These are phyloP conservation scores for Pocota personata DNA, from an alignment of 2,888 invertebrate species.

Conservation along the genomic window DNA sequence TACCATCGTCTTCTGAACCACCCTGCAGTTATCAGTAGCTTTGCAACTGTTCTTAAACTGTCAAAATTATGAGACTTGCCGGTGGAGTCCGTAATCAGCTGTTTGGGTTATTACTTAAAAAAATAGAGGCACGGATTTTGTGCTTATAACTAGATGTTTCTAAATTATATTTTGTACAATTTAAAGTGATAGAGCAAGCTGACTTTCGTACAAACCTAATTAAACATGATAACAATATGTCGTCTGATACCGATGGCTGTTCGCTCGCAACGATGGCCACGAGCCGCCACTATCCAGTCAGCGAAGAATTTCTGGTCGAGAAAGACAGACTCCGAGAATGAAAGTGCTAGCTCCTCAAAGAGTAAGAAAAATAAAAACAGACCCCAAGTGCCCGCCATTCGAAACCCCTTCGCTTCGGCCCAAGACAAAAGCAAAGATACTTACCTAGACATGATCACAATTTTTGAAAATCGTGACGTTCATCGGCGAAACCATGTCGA, in stretches of 20 bases:
- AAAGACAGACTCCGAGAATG: slow-evolving; percentile 11
- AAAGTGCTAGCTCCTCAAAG: slow-evolving; percentile 6
- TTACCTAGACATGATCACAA: slow-evolving; percentile 89
- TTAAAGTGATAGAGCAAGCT: background rate
- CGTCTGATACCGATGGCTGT: slow-evolving; percentile 30
- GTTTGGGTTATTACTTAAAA: slow-evolving; percentile 6
- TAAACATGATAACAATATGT: slow-evolving; percentile 47
- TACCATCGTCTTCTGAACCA: background rate
- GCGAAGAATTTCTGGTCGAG: slow-evolving; percentile 52
- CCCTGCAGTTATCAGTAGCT: background rate
- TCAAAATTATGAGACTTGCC: slow-evolving; percentile 13
- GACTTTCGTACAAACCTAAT: background rate
- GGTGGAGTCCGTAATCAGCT: slow-evolving; percentile 23
- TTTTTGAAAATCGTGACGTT: slow-evolving; percentile 88
- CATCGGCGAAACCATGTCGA: slow-evolving; percentile 94
- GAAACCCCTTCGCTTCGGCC: slow-evolving; percentile 78
- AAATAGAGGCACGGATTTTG: background rate
- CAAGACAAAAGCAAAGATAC: slow-evolving; percentile 84
- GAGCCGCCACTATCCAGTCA: background rate
- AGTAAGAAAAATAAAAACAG: slow-evolving; percentile 26
- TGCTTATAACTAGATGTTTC: slow-evolving; percentile 18
- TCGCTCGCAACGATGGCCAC: slow-evolving; percentile 18
- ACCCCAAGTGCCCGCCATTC: slow-evolving; percentile 76
- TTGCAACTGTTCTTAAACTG: background rate
- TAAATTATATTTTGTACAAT: background rate